A percentile compares a stretch with the other conserved stretches of the same genome.
Evolutionary conservation across 1,140 invertebrate species (phyloP).

Genomic region (Tenebrio molitor): DNA sequence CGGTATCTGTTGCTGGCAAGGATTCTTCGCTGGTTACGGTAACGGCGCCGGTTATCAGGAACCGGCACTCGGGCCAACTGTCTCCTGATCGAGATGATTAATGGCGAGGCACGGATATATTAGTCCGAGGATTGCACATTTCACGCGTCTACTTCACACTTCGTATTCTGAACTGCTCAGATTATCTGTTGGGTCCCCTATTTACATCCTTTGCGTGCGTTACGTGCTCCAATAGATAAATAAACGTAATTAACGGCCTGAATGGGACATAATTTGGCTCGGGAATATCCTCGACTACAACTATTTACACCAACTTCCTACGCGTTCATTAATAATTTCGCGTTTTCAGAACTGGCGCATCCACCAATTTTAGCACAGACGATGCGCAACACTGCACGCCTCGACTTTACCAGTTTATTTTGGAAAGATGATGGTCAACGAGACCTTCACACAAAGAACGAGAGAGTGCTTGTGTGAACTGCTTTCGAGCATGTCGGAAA

Average conservation of each 20-base stretch:
- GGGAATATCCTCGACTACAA: not conserved
- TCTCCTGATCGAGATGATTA: conserved; percentile 57
- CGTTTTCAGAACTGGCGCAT: conserved; percentile 24
- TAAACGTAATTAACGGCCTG: conserved; percentile 9
- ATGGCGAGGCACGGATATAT: conserved; percentile 55
- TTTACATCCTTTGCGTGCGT: conserved; percentile 11
- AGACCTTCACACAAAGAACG: conserved; percentile 11
- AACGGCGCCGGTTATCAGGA: conserved; percentile 52
- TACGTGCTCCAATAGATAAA: conserved; percentile 18
- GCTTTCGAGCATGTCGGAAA: not conserved
- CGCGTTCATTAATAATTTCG: no score
- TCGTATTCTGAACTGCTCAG: conserved; percentile 51
- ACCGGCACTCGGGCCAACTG: conserved; percentile 53
- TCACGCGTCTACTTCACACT: conserved; percentile 39
- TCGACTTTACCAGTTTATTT: conserved; percentile 15
- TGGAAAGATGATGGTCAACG: not conserved
- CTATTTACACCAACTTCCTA: not conserved
- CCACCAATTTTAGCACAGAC: conserved; percentile 16
- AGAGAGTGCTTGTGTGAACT: conserved; percentile 12
- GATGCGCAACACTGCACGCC: no score
- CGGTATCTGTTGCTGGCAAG: conserved; percentile 45
- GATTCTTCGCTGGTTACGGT: conserved; percentile 10
- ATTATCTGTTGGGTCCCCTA: conserved; percentile 16
- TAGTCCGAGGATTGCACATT: conserved; percentile 51
- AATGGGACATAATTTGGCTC: not conserved